Evolutionary conservation across 2,113 vertebrate species (phyloP).

Genomic region (Furnarius figulus): DNA sequence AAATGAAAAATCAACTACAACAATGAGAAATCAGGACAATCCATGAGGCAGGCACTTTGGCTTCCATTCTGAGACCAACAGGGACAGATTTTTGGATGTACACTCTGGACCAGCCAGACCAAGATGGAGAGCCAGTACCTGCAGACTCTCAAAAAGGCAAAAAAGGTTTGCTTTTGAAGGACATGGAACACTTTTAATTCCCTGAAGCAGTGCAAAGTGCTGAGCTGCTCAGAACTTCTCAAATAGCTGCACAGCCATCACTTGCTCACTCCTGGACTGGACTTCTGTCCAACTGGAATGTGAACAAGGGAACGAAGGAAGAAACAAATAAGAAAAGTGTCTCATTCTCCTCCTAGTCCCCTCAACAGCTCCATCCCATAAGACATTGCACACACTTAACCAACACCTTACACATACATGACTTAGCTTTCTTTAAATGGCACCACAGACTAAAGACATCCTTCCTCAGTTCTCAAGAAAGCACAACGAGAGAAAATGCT

Average conservation of each 20-base stretch:
- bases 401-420: neutral
- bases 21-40: neutral
- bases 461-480: neutral
- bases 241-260: neutral
- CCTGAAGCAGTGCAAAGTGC: neutral
- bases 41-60: neutral
- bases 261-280: neutral
- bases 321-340: neutral
- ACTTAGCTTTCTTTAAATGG: neutral
- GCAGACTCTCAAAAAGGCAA: neutral
- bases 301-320: neutral
- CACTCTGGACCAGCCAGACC: neutral
- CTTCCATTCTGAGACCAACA: neutral
- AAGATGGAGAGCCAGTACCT: neutral
- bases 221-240: neutral
- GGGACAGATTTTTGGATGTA: neutral
- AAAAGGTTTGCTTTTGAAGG: neutral
- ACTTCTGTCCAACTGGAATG: neutral
- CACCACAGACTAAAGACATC: neutral
- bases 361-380: neutral
- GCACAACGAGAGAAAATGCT: neutral
- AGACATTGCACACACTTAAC: neutral
- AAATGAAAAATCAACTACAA: neutral
- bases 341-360: neutral
- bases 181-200: neutral